Evolutionary conservation across 2,888 invertebrate species (phyloP).

Genomic region (Drosophila sordidula): DNA sequence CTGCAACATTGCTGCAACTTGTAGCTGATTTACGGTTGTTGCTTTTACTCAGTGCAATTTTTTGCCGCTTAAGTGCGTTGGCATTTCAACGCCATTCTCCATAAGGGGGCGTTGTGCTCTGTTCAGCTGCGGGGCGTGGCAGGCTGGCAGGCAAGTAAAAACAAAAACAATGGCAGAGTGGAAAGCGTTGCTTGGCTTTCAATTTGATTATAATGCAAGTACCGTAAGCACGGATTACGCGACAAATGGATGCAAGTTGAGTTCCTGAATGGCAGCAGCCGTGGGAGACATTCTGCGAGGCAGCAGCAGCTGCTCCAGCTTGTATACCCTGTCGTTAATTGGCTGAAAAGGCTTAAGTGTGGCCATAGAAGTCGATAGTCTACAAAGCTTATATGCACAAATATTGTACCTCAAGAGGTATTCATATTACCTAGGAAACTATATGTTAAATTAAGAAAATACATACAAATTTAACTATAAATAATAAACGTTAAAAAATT

Average conservation of each 20-base stretch:
- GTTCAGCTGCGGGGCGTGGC: constrained; percentile 11
- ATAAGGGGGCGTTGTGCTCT: constrained; percentile 7
- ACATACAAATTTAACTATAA: too few relatives aligned
- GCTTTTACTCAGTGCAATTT: constrained; percentile 6
- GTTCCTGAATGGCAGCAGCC: neutral
- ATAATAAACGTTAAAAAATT: too few relatives aligned
- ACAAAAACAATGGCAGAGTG: constrained; percentile 10
- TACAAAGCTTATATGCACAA: too few relatives aligned
- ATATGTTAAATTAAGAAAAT: too few relatives aligned
- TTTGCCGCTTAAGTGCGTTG: constrained; percentile 29
- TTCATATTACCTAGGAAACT: too few relatives aligned
- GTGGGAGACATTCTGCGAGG: neutral
- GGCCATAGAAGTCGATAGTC: too few relatives aligned
- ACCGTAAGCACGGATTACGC: constrained; percentile 19
- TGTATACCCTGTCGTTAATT: neutral
- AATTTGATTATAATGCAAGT: constrained; percentile 36
- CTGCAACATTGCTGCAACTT: constrained; percentile 24
- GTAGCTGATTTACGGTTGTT: constrained; percentile 10
- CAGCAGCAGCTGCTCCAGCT: neutral
- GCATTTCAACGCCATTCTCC: constrained; percentile 6
- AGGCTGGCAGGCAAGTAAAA: constrained; percentile 1
- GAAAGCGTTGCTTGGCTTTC: constrained; percentile 21
- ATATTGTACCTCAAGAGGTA: too few relatives aligned
- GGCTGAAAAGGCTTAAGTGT: neutral
- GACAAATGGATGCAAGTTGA: constrained; percentile 1